These are phyloP conservation scores for Nesometra sesokonis DNA, from an alignment of 35 echinoderm and acorn worm genomes.

Conservation along the genomic window DNA sequence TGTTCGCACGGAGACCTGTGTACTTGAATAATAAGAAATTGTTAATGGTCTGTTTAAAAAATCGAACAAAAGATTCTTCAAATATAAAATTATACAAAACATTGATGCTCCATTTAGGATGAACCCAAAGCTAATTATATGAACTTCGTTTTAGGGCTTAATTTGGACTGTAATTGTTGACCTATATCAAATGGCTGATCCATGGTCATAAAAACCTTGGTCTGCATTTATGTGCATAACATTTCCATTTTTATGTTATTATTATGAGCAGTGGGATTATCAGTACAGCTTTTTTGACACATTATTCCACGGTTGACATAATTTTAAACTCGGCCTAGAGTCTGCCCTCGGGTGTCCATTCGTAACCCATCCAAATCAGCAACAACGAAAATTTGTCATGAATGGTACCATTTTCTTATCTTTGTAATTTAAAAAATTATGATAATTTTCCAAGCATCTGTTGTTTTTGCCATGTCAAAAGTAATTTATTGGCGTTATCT, in stretches of 20 bases:
- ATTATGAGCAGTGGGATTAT: neutral
- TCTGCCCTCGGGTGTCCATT: neutral
- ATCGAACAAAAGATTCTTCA: too few species aligned
- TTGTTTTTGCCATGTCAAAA: neutral
- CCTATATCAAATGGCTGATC: neutral
- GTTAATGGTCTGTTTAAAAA: too few species aligned
- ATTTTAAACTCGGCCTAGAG: neutral
- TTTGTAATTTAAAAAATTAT: neutral
- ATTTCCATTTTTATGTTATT: neutral
- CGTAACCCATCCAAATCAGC: neutral
- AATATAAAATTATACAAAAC: neutral
- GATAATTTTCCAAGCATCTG: neutral
- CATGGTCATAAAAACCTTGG: neutral
- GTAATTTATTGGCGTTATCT: neutral
- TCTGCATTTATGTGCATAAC: neutral
- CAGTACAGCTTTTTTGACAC: neutral
- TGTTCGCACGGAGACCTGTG: too few species aligned
- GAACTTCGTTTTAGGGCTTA: neutral
- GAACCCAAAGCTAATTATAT: neutral
- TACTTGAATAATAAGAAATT: too few species aligned
- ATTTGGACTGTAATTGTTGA: neutral
- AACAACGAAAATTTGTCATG: neutral
- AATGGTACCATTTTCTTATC: neutral
- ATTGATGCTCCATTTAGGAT: neutral
- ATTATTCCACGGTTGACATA: neutral